Conservation (phyloP, 2,797 vertebrate species). For the Lycodopsis pacificus region DNA sequence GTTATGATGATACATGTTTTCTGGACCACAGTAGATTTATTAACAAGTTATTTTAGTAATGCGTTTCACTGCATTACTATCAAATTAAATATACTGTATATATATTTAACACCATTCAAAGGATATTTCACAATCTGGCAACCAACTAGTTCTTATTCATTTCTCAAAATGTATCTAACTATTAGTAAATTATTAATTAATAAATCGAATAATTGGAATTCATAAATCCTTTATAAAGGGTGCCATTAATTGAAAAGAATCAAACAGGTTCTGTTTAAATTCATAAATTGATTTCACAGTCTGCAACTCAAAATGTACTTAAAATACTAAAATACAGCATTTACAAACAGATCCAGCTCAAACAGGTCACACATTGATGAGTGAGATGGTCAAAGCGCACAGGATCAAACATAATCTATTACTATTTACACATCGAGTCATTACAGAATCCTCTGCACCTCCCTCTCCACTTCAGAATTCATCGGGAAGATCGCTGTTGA, state of each 20-base stretch:
- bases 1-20: not conserved
- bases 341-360: slow-evolving; percentile 10
- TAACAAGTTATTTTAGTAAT: not conserved
- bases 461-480: not conserved
- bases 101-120: not conserved
- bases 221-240: not conserved
- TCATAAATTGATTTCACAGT: slow-evolving; percentile 3
- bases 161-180: not conserved
- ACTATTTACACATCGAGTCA: slow-evolving; percentile 9
- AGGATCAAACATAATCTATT: slow-evolving; percentile 1
- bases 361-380: slow-evolving; percentile 7
- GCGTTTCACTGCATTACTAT: not conserved
- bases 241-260: slow-evolving; percentile 15
- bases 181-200: not conserved
- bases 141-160: not conserved
- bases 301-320: slow-evolving; percentile 12
- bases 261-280: slow-evolving; percentile 7
- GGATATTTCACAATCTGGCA: not conserved
- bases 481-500: not conserved
- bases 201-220: not conserved
- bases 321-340: not conserved
- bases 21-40: not conserved
- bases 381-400: slow-evolving; percentile 1
- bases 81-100: too few species aligned
- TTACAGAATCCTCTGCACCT: not conserved